Conservation (phyloP, 2,888 invertebrate species). For the Drosophila atripex region DNA sequence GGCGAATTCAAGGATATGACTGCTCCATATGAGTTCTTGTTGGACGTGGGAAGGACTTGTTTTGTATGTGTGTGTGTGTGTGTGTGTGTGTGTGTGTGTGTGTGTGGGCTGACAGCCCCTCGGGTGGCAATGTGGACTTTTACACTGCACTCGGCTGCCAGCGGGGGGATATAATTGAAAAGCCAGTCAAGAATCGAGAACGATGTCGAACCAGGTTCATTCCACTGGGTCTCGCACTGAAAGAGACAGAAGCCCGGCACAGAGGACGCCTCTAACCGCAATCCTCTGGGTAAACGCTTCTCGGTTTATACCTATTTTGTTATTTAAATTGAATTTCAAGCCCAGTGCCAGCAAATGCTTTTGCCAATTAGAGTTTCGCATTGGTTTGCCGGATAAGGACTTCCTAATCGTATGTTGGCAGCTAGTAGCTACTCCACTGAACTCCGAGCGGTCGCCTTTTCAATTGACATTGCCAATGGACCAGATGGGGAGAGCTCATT, state of each 20-base stretch:
- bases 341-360: conserved; percentile 16
- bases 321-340: conserved; percentile 45
- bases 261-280: conserved; percentile 5
- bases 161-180: conserved; percentile 66
- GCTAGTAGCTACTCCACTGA: conserved; percentile 14
- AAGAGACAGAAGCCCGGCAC: no score
- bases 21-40: conserved; percentile 3
- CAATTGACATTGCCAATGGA: background rate
- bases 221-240: background rate
- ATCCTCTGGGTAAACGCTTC: conserved; percentile 19
- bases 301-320: conserved; percentile 36
- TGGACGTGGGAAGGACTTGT: background rate
- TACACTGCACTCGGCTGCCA: conserved; percentile 21
- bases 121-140: conserved; percentile 8
- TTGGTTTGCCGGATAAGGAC: conserved; percentile 20
- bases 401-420: conserved; percentile 24
- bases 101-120: conserved; percentile 38
- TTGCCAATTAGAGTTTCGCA: conserved; percentile 31
- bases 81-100: background rate
- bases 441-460: background rate
- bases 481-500: conserved; percentile 6
- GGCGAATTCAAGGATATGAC: conserved; percentile 20
- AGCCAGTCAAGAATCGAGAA: conserved; percentile 38
- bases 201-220: conserved; percentile 12
- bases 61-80: conserved; percentile 4